Evolutionary conservation across 2,113 vertebrate species (phyloP), one percentile per base, ranked within the genome.

Genomic region (Pelodiscus sinensis): DNA sequence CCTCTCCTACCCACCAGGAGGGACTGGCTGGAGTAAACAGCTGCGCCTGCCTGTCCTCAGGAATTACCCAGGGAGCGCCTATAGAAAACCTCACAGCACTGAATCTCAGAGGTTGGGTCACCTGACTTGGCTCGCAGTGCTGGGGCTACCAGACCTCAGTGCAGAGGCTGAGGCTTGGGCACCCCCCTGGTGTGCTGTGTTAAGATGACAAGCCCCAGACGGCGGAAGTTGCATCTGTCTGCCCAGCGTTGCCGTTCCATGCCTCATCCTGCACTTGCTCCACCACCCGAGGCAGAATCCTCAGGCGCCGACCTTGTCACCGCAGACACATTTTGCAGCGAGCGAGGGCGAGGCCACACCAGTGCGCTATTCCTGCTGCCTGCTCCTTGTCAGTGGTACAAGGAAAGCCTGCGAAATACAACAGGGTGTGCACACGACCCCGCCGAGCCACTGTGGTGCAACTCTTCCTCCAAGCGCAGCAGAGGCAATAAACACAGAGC

Each of bases 221-320:
- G 3, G 9, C 65, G 19, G 65, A 19, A 21, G 65, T 31, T 68
- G 62, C 19, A 62, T 18, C 50, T n/a, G 68, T 31, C 62, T 85
- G 31, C 10, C 58, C 7, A 60, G 75, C 35, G 9, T 14, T 18
- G 58, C 25, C 29, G 44, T 15, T 27, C 35, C 60, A 35, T 51
- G 25, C 73, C 58, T 71, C 52, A 27, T 8, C 3, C 51, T 3
- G 35, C 18, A 44, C 82, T 51, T 51, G 73, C 15, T 82, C 73
- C 57, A 19, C 18, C 58, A n/a, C 3, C 9, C 9, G 65, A 62
- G 60, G 35, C 2, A 6, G 16, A 0, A 3, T 9, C 8, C 38
- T 2, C 65, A 9, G 3, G 35, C 25, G 22, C 50, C 65, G 1
- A 27, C 71, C n/a, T 75, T 38, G n/a, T 16, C 8, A 8, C 21